Base-by-base conservation (phyloP, 2,797 vertebrate species). In the Remorina albescens region DNA sequence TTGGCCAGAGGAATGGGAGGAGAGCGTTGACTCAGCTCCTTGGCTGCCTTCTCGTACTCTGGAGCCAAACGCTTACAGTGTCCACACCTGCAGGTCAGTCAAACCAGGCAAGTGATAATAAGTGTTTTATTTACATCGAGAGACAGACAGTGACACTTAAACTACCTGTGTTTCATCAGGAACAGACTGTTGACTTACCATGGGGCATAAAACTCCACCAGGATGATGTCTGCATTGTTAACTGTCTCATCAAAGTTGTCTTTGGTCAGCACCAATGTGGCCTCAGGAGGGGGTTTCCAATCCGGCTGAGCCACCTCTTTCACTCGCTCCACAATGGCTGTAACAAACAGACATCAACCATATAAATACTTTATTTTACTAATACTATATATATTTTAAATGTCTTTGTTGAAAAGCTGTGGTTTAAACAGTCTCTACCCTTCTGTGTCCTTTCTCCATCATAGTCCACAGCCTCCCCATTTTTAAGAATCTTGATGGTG, bases 151-250 rank as follows among this genome's bases (percentile, higher is more conserved):
- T 1, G 21, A 16, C n/a, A 60, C 58, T 37, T 32, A 46, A 19
- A 47, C 32, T 9, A 10, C 41, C 4, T 26, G 32, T 2, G 7
- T 41, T 54, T 64, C 1, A 34, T 4, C 51, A 60, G 1, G 0
- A 4, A n/a, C 25, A 25, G 19, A 7, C 4, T 46, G 16, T 15
- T 13, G 15, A 81, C 96, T 93, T 91, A 99, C 98, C 98, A 99
- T 0, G 98, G 98, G 61, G 98, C 98, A 25, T 99, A 99, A 81
- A 99, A 99, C 92, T 99, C 98, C 84, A 99, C 98, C 77, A 99
- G 91, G 84, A 99, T 97, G 83, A 99, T 97, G 82, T 98, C 97
- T 6, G 98, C 97, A 0, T 93, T 84, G 34, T 96, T 95, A 25
- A 99, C 96, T 0, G 92, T 92, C 0, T 96, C 94, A 0, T 99